A percentile compares a stretch with the other conserved stretches of the same genome.
These are phyloP conservation scores for Cercocebus atys DNA, from an alignment of 2,113 vertebrate genomes.

Conservation along the genomic window DNA sequence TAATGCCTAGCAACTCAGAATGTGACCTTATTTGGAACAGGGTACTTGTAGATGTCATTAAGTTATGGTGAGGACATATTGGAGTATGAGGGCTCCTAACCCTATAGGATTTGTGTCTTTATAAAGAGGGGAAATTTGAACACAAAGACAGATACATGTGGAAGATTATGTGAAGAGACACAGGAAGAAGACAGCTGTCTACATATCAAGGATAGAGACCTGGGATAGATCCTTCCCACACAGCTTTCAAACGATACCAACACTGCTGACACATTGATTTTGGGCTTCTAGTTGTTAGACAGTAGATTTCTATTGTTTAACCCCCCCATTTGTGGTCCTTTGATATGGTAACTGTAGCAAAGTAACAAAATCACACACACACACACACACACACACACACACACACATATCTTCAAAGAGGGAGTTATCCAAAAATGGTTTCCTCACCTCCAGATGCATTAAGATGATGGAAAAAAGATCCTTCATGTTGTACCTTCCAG, in stretches of 20 bases:
- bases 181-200: neutral
- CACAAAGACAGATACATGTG: neutral
- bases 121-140: neutral
- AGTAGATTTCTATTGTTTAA: neutral
- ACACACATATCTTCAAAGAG: neutral
- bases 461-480: neutral
- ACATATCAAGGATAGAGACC: neutral
- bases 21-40: neutral
- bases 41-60: neutral
- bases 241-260: neutral
- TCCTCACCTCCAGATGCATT: fast-evolving
- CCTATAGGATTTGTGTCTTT: neutral
- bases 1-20: neutral
- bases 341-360: neutral
- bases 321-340: neutral
- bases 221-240: neutral
- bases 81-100: neutral
- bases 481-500: neutral
- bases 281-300: neutral
- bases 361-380: neutral
- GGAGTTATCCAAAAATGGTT: neutral
- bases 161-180: neutral
- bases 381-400: too few relatives aligned
- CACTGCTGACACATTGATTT: neutral
- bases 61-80: neutral